Base-by-base conservation (phyloP, 2,113 vertebrate species). In the Sterrhoptilus dennistouni region DNA sequence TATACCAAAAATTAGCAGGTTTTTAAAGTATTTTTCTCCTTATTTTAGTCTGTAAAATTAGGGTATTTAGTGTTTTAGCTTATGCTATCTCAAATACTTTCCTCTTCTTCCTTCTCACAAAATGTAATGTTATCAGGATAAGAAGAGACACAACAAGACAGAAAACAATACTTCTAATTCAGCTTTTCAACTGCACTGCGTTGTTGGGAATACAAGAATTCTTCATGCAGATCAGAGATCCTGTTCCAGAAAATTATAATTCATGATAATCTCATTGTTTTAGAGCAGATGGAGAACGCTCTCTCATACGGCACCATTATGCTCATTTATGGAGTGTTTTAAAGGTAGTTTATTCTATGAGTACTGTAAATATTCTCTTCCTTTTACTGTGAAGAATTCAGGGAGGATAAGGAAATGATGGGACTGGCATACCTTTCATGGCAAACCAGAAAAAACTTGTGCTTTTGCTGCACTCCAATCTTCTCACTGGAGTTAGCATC, bases 1-100 rank as follows among this genome's bases (percentile, higher is more conserved):
- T 28, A 61, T n/a, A 29, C 4, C 0, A 70, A 81, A 81, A 77
- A 0, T 4, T 16, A 79, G 3, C 5, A 24, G 1, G 1, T 78
- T 79, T 44, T 6, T 0, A 8, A 76, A 33, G 14, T 15, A 38
- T 33, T 60, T 68, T 7, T n/a, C 6, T 49, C 27, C 2, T 54
- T 22, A 61, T 60, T 64, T 89, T 28, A 74, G 13, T 63, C 24
- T 53, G 27, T 36, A 65, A 60, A 86, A 63, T 33, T 6, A 52
- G 15, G 2, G 1, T 14, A 14, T 61, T 61, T 72, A 44, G 6
- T 44, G 14, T 16, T 78, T 60, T 77, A 12, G 35, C 12, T 6
- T 64, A 44, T 31, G 7, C 3, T 65, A 9, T 36, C 35, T 86
- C 83, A 9, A 79, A 19, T 36, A 36, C 6, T 59, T 87, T 71